phyloP scores from a whole-genome alignment of 2,797 vertebrate species.

The Artibeus lituratus region DNA sequence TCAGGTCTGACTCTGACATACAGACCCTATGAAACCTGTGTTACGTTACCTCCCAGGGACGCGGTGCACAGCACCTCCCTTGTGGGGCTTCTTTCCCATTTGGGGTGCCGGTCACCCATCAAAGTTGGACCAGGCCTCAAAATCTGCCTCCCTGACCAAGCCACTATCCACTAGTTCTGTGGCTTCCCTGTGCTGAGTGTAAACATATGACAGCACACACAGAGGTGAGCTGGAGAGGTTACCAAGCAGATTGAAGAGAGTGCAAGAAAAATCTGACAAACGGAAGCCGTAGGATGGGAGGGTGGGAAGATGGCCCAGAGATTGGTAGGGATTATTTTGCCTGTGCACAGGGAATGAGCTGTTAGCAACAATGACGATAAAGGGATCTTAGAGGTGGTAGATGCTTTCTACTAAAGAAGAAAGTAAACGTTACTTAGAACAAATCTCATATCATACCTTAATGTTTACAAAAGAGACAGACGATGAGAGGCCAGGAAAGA shows the following conservation, averaged over 20 bases:
- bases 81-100: neutral
- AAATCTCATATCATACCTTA: conserved; percentile 67
- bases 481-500: conserved; percentile 59
- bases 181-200: neutral
- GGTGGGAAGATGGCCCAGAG: neutral
- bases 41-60: neutral
- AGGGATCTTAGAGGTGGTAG: conserved; percentile 43
- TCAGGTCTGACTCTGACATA: neutral
- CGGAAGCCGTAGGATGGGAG: neutral
- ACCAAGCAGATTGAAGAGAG: conserved; percentile 9
- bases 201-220: neutral
- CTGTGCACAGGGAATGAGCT: conserved; percentile 17
- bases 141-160: neutral
- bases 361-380: neutral
- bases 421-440: conserved; percentile 57
- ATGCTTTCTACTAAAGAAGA: conserved; percentile 47
- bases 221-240: neutral
- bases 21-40: neutral
- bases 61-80: neutral
- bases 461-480: conserved; percentile 64
- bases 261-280: conserved; percentile 3
- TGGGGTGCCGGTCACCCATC: neutral
- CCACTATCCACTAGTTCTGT: neutral
- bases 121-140: neutral
- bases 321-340: neutral